A percentile compares a stretch with the other conserved stretches of the same genome.
Evolutionary conservation across 2,888 invertebrate genomes (phyloP).

Genomic region (Acrobasis repandana): DNA sequence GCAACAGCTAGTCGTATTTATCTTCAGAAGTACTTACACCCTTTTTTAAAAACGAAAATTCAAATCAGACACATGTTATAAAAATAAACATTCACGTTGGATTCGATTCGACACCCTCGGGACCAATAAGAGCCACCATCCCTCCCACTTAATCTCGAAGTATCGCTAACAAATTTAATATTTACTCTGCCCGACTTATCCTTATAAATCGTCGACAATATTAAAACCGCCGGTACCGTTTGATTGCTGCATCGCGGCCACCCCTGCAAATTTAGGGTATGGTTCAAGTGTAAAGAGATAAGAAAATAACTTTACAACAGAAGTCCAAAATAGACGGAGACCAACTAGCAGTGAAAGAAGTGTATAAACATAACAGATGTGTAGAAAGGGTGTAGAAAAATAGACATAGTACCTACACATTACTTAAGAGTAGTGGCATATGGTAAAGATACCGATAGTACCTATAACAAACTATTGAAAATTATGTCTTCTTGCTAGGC

Average conservation of each 20-base stretch:
- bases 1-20: no score
- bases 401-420: no score
- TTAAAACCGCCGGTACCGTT: constrained; percentile 80
- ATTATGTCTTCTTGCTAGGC: no score
- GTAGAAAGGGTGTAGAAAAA: no score
- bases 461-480: no score
- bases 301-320: no score
- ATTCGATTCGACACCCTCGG: constrained; percentile 23
- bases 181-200: constrained; percentile 80
- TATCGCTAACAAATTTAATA: constrained; percentile 82
- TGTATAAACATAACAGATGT: no score
- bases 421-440: no score
- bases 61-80: constrained; percentile 30
- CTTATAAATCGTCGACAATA: constrained; percentile 82
- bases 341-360: no score
- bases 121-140: constrained; percentile 33
- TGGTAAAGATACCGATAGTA: no score
- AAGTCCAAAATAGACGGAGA: no score
- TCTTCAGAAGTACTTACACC: background rate
- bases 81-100: constrained; percentile 26
- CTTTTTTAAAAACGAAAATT: constrained; percentile 19
- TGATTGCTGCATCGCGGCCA: constrained; percentile 67
- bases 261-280: constrained; percentile 52
- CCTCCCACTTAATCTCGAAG: constrained; percentile 77
- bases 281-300: constrained; percentile 37